A percentile compares a stretch with the other conserved stretches of the same genome.
phyloP scores from a whole-genome alignment of 2,113 vertebrate species.

The Sylvia atricapilla region DNA sequence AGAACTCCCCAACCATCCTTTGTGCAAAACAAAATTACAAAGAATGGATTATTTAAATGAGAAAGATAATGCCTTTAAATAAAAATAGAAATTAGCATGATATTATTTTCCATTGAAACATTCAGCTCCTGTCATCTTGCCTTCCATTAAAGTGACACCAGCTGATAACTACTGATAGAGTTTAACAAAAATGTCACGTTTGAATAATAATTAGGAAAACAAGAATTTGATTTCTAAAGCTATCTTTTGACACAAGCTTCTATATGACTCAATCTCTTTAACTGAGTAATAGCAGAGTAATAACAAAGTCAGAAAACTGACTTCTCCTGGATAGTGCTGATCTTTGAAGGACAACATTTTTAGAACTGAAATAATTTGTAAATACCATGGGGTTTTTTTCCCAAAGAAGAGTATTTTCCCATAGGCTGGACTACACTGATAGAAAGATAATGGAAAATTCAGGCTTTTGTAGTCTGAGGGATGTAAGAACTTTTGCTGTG shows the following conservation, averaged over 20 bases:
- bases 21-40: not conserved
- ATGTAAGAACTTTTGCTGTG: not conserved
- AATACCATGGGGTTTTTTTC: fast-evolving
- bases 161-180: not conserved
- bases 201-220: not conserved
- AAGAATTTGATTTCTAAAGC: not conserved
- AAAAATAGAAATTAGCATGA: not conserved
- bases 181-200: not conserved
- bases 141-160: not conserved
- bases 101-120: not conserved
- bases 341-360: not conserved
- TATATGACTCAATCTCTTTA: not conserved
- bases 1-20: not conserved
- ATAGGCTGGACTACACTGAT: not conserved
- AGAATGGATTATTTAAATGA: not conserved
- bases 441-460: not conserved
- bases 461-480: not conserved
- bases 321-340: not conserved
- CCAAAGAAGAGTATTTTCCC: not conserved
- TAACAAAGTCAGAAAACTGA: not conserved
- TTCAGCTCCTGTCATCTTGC: not conserved
- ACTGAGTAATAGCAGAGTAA: not conserved
- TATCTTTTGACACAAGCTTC: not conserved
- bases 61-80: not conserved
- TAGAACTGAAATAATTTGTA: not conserved